Conservation (phyloP, 2,113 vertebrate genomes). For the Pogonocichla stellata region DNA sequence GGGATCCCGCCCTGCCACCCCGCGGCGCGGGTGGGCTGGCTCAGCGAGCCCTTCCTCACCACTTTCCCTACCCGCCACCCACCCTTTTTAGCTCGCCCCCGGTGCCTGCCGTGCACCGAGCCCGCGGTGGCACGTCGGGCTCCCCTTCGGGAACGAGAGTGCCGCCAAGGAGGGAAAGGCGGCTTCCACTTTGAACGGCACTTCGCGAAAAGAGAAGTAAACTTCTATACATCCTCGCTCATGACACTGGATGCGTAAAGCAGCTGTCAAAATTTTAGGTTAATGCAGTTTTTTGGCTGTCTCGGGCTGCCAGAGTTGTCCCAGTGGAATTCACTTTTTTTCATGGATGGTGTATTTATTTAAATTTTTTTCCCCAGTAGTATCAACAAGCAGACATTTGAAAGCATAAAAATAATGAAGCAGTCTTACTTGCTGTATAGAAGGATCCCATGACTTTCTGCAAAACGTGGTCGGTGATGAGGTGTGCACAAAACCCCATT, state of each 20-base stretch:
- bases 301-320: background rate
- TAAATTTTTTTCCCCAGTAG: background rate
- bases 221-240: background rate
- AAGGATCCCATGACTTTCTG: background rate
- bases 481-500: fast-evolving
- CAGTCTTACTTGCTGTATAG: background rate
- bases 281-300: background rate
- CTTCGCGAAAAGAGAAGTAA: background rate
- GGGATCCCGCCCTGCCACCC: slow-evolving; percentile 5
- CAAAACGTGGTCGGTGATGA: fast-evolving
- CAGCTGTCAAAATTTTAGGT: background rate
- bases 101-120: background rate
- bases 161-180: background rate
- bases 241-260: background rate
- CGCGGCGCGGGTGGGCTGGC: background rate
- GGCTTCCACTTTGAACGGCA: background rate
- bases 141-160: background rate
- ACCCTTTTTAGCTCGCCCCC: too few species aligned
- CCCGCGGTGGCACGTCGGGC: background rate
- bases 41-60: background rate
- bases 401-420: background rate
- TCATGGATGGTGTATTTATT: background rate
- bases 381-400: background rate
- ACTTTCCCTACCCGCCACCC: background rate
- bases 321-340: background rate